Percentiles rank a stretch among this genome's conserved stretches.
Evolutionary conservation across 2,888 invertebrate species (phyloP).

Genomic region (Luffia ferchaultella): DNA sequence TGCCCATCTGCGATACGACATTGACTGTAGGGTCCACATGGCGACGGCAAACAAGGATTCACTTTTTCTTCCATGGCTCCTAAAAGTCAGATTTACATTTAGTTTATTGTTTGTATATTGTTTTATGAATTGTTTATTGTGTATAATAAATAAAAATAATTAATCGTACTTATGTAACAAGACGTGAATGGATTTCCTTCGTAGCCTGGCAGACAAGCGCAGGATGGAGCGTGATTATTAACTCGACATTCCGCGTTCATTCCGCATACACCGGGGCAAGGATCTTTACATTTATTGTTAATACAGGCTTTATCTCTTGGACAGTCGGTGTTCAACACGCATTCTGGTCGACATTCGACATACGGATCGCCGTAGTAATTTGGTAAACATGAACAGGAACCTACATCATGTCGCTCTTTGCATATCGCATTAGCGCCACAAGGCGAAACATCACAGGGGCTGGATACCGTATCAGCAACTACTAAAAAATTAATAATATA

Average conservation of each 20-base stretch:
- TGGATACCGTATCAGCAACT: too few relatives aligned
- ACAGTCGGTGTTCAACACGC: slow-evolving; percentile 85
- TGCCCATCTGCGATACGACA: slow-evolving; percentile 77
- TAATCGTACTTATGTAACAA: slow-evolving; percentile 69
- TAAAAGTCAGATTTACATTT: slow-evolving; percentile 27
- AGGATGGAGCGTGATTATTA: slow-evolving; percentile 77
- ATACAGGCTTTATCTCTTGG: slow-evolving; percentile 76
- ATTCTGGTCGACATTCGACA: slow-evolving; percentile 79
- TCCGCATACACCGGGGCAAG: slow-evolving; percentile 83
- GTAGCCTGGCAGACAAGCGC: slow-evolving; percentile 72
- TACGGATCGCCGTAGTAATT: slow-evolving; percentile 83
- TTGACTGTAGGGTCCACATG: slow-evolving; percentile 83
- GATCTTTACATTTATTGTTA: slow-evolving; percentile 77
- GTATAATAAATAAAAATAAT: too few relatives aligned
- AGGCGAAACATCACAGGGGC: slow-evolving; percentile 77
- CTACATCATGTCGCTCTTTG: slow-evolving; percentile 71
- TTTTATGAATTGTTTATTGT: neutral
- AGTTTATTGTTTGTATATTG: too few relatives aligned
- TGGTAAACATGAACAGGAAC: slow-evolving; percentile 79
- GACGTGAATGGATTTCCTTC: slow-evolving; percentile 82
- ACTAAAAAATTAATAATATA: too few relatives aligned
- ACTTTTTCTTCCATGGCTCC: slow-evolving; percentile 38
- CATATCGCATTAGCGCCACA: slow-evolving; percentile 85
- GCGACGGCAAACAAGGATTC: slow-evolving; percentile 69
- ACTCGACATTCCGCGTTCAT: slow-evolving; percentile 75